Evolutionary conservation across 2,797 vertebrate genomes (phyloP), one percentile per base, ranked within the genome.

Genomic region (Crossoptilon crossoptilon): DNA sequence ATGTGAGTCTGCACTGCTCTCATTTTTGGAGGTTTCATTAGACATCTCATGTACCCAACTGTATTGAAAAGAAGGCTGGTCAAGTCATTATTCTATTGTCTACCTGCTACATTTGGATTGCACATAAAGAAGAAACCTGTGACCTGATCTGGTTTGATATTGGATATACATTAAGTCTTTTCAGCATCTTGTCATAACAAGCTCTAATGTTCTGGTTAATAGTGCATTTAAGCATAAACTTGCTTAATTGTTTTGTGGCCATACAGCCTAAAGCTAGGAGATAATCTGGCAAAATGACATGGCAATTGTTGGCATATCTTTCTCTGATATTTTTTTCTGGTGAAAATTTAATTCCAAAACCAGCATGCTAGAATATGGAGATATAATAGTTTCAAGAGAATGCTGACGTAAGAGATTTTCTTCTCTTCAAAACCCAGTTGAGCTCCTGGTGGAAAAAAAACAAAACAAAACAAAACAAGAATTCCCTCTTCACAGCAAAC

Each of bases 401-500:
- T 48, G 48, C 3, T 49, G 1, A 2, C 2, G 21, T 21, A 49
- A 41, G 6, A 0, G 2, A 4, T 15, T 59, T 26, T 33, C 16
- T 82, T 67, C 8, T n/a, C 37, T 33, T 74, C 79, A 41, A 87
- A 58, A 2, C 1, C 5, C 22, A 39, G 26, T 24, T 4, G 10
- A 33, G 1, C 15, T 81, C 15, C 9, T 43, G 12, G 6, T 2
- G 0, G 4, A 7, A 12, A n/a, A 29, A 27, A 55, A 55, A 31
- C 31, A n/a, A n/a, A n/a, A n/a, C 41, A 41, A n/a, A 21, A 12
- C 22, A 75, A 22, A 10, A 18, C 18, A 19, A 31, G 10, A n/a
- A 56, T 69, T 48, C 27, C 14, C 9, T 73, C 4, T 70, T 78
- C 14, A 39, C 43, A 78, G 15, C 22, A 78, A 84, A 82, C 10